Evolutionary conservation across 2,888 invertebrate species (phyloP).

Genomic region (Helobdella robusta): DNA sequence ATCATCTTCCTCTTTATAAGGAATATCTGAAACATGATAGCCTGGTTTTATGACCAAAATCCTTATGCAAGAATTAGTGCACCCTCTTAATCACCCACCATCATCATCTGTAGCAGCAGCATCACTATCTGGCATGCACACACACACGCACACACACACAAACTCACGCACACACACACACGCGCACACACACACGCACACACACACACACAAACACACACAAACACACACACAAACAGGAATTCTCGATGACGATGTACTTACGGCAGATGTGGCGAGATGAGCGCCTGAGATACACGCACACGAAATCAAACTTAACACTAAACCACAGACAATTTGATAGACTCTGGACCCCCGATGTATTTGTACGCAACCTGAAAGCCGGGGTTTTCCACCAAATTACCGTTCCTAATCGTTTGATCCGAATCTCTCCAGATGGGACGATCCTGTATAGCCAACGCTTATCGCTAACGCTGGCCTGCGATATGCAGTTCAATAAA

Average conservation of each 20-base stretch:
- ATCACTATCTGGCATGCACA: too few relatives aligned
- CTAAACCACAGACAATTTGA: conserved; percentile 31
- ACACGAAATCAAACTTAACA: conserved; percentile 23
- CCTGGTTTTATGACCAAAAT: too few relatives aligned
- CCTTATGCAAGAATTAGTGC: neutral
- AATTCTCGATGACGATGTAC: conserved; percentile 83
- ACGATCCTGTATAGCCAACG: conserved; percentile 32
- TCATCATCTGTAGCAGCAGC: neutral
- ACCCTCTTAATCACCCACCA: neutral
- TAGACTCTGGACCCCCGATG: conserved; percentile 31
- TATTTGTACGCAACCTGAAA: conserved; percentile 31
- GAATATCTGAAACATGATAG: too few relatives aligned
- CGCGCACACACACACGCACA: too few relatives aligned
- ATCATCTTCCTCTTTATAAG: too few relatives aligned
- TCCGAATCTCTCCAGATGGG: conserved; percentile 29
- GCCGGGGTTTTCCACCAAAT: conserved; percentile 29
- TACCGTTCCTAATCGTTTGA: conserved; percentile 31
- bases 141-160: too few relatives aligned
- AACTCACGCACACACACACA: too few relatives aligned
- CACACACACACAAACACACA: too few relatives aligned
- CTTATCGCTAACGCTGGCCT: conserved; percentile 70
- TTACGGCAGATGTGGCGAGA: conserved; percentile 86
- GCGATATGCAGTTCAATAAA: conserved; percentile 67
- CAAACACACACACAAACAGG: too few relatives aligned
- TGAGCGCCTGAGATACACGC: conserved; percentile 64